Conservation (phyloP, 2,113 vertebrate genomes). For the Raja brachyura region DNA sequence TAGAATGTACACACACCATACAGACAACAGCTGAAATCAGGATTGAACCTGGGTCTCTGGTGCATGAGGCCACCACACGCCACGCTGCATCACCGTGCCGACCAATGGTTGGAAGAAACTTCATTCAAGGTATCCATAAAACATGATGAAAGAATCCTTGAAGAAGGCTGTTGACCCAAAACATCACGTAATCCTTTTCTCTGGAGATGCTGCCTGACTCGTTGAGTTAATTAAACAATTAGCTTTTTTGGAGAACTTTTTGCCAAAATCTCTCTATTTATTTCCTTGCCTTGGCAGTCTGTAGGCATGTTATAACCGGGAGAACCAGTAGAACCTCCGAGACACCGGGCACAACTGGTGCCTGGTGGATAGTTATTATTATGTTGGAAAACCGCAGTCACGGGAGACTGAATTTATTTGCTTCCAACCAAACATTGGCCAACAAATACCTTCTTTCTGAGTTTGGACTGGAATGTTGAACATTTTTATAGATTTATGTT, state of each 20-base stretch:
- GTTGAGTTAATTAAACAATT: not conserved
- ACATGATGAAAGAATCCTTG: not conserved
- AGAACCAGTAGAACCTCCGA: not conserved
- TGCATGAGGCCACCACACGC: too few species aligned
- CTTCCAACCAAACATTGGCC: not conserved
- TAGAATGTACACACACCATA: too few species aligned
- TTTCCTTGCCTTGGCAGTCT: not conserved
- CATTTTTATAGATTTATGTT: not conserved
- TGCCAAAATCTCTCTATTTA: not conserved
- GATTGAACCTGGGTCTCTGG: too few species aligned
- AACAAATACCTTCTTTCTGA: not conserved
- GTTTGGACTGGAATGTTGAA: not conserved
- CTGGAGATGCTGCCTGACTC: too few species aligned
- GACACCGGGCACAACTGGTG: not conserved
- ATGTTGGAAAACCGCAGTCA: not conserved
- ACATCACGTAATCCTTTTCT: too few species aligned
- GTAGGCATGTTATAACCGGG: not conserved
- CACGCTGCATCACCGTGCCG: too few species aligned
- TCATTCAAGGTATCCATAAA: not conserved
- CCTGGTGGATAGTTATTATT: not conserved
- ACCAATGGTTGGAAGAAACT: not conserved
- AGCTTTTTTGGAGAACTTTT: not conserved
- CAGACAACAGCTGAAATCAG: too few species aligned
- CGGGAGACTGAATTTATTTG: not conserved
- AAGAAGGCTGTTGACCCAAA: too few species aligned